phyloP scores from a whole-genome alignment of 2,113 vertebrate genomes.

The Menidia beryllina region DNA sequence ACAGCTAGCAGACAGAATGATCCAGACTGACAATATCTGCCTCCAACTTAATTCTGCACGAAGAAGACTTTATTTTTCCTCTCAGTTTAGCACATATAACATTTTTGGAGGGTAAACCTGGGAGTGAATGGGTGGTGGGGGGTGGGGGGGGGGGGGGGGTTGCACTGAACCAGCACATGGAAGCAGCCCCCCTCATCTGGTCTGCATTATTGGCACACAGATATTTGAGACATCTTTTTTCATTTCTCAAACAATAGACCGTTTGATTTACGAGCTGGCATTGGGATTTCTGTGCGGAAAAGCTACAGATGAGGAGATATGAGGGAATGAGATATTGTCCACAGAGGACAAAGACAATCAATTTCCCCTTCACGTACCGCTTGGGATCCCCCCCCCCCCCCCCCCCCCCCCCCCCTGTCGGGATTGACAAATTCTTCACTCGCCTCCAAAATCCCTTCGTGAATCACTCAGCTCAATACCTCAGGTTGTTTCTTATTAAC shows the following conservation, averaged over 20 bases:
- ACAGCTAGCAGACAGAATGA: too few relatives aligned
- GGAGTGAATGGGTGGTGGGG: too few relatives aligned
- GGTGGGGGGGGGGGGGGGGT: constrained; percentile 6
- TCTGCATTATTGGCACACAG: constrained; percentile 82
- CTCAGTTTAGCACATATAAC: constrained; percentile 34
- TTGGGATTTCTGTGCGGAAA: constrained; percentile 85
- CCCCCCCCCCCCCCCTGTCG: neutral
- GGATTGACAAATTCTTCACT: constrained; percentile 16
- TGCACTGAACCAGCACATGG: constrained; percentile 75
- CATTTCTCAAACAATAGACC: constrained; percentile 86
- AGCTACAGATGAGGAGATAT: constrained; percentile 85
- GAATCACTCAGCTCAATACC: neutral
- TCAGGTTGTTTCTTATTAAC: too few relatives aligned
- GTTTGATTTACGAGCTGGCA: constrained; percentile 87
- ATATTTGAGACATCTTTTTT: constrained; percentile 87
- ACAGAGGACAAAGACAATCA: constrained; percentile 54
- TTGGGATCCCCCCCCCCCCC: constrained; percentile 18
- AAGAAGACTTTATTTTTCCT: neutral
- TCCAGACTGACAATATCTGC: neutral
- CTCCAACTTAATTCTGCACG: too few relatives aligned
- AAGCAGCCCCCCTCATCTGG: constrained; percentile 84
- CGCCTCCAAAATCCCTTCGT: constrained; percentile 23
- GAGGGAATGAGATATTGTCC: constrained; percentile 64
- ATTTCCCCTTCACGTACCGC: constrained; percentile 57
- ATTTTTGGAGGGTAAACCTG: constrained; percentile 36